Conservation (phyloP, 2,797 vertebrate species). For the Parauchenoglanis punctatus region DNA sequence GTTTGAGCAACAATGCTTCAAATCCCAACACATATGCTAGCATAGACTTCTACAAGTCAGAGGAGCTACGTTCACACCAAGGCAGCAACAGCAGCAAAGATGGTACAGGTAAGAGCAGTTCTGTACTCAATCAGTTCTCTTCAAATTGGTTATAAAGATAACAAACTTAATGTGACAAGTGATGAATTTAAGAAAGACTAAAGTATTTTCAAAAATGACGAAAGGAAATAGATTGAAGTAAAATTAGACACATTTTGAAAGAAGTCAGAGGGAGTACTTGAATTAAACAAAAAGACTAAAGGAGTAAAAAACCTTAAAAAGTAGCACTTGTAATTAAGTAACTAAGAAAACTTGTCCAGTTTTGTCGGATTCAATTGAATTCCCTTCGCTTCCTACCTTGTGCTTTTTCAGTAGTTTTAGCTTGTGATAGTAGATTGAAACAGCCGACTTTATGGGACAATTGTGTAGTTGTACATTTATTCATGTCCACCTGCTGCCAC, state of each 20-base stretch:
- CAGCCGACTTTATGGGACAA: constrained; percentile 48
- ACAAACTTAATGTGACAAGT: neutral
- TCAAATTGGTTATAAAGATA: neutral
- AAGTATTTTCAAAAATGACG: neutral
- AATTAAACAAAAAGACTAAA: neutral
- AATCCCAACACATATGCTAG: constrained; percentile 79
- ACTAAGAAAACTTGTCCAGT: neutral
- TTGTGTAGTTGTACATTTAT: constrained; percentile 47
- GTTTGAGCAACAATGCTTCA: constrained; percentile 59
- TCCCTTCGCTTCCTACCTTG: neutral
- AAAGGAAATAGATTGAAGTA: neutral
- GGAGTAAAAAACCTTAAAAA: neutral
- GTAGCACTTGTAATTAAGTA: neutral
- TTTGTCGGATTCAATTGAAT: constrained; percentile 15
- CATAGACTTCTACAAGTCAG: constrained; percentile 83
- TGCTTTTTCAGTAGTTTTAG: constrained; percentile 20
- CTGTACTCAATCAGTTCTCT: neutral
- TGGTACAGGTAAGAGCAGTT: constrained; percentile 69
- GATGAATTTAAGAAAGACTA: neutral
- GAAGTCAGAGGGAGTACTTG: neutral
- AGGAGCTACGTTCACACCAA: constrained; percentile 75
- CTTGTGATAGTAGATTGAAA: constrained; percentile 15
- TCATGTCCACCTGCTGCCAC: constrained; percentile 65
- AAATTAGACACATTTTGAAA: neutral
- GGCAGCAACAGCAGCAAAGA: constrained; percentile 74